These are phyloP conservation scores for Agraylea sexmaculata DNA, from an alignment of 1,140 invertebrate species.

Conservation along the genomic window DNA sequence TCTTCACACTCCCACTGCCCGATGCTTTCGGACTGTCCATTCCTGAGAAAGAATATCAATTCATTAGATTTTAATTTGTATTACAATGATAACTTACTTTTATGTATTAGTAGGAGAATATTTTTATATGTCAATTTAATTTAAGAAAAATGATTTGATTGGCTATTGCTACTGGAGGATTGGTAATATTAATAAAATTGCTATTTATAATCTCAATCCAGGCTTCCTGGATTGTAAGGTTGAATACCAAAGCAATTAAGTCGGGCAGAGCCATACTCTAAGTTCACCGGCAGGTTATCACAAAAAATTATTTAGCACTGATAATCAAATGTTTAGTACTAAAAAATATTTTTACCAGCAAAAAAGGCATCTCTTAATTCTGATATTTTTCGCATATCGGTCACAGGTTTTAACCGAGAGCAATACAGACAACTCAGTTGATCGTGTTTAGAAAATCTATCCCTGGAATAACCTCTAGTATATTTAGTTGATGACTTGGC, in stretches of 20 bases:
- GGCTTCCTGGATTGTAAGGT: no score
- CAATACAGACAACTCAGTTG: slow-evolving; percentile 30
- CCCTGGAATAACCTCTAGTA: slow-evolving; percentile 13
- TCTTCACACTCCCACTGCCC: slow-evolving; percentile 12
- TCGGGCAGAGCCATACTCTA: no score
- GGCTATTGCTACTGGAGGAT: no score
- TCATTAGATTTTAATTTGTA: slow-evolving; percentile 1
- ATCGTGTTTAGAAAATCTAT: slow-evolving; percentile 23
- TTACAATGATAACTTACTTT: no score
- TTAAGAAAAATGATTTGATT: no score
- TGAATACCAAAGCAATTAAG: no score
- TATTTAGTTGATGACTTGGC: slow-evolving; percentile 15
- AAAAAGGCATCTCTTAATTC: slow-evolving; percentile 37
- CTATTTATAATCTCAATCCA: no score
- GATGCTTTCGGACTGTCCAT: slow-evolving; percentile 19
- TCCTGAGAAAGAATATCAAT: slow-evolving; percentile 9
- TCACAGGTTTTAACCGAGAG: slow-evolving; percentile 29
- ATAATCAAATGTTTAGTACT: background rate
- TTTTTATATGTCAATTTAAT: no score
- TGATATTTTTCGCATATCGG: slow-evolving; percentile 23
- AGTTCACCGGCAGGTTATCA: no score
- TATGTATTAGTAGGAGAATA: no score
- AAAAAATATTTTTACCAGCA: slow-evolving; percentile 25
- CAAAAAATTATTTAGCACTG: no score
- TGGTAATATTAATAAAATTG: no score